phyloP scores from a whole-genome alignment of 2,113 vertebrate genomes.

The Grus americana region DNA sequence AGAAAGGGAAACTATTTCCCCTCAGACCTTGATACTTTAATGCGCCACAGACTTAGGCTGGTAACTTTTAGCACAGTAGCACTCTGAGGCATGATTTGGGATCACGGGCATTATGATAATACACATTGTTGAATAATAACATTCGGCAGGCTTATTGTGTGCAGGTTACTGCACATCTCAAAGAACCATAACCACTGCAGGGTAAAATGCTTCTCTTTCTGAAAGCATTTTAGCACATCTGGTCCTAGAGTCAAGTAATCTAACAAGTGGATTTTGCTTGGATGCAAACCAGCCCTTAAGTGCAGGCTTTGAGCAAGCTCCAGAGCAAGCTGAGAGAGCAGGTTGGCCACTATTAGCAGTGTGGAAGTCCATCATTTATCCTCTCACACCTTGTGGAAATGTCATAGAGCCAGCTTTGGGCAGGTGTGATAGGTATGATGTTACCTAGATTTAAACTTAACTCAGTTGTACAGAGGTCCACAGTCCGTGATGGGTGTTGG shows the following conservation, averaged over 20 bases:
- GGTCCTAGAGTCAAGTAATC: slow-evolving; percentile 35
- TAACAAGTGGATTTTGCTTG: slow-evolving; percentile 28
- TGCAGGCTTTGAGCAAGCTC: slow-evolving; percentile 18
- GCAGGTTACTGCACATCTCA: slow-evolving; percentile 17
- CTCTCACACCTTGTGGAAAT: background rate
- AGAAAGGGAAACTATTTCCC: slow-evolving; percentile 17
- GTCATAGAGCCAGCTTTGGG: background rate
- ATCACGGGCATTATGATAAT: slow-evolving; percentile 17
- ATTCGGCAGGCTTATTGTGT: background rate
- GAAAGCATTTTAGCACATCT: slow-evolving; percentile 60
- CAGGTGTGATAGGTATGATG: background rate
- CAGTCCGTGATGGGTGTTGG: background rate
- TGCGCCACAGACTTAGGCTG: background rate
- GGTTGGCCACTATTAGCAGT: background rate
- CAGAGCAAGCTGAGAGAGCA: background rate
- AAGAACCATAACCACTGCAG: slow-evolving; percentile 16
- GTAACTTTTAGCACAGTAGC: slow-evolving; percentile 45
- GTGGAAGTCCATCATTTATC: background rate
- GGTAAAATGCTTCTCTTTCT: slow-evolving; percentile 22
- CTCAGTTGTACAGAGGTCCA: background rate
- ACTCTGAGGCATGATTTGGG: background rate
- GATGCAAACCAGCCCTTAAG: slow-evolving; percentile 38
- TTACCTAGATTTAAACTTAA: background rate
- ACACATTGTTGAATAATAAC: slow-evolving; percentile 23
- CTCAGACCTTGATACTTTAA: slow-evolving; percentile 17